phyloP scores from a whole-genome alignment of 1,140 invertebrate genomes.

The Prorops nasuta region DNA sequence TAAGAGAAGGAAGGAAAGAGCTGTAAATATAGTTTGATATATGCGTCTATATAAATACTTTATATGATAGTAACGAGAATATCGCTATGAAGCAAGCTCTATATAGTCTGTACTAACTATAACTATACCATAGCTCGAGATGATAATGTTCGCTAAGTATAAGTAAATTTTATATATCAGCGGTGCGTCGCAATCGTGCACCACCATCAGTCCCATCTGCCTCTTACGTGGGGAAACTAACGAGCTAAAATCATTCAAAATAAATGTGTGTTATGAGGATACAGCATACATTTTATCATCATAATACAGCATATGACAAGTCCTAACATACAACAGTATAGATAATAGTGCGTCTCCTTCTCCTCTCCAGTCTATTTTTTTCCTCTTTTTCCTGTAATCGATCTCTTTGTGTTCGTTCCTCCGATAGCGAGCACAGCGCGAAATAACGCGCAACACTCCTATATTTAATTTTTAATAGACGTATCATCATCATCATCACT shows the following conservation, averaged over 20 bases:
- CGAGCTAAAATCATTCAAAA: constrained; percentile 22
- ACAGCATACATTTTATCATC: constrained; percentile 15
- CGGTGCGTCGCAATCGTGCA: constrained; percentile 45
- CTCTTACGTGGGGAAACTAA: constrained; percentile 16
- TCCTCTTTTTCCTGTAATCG: constrained; percentile 40
- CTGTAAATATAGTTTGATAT: constrained; percentile 58
- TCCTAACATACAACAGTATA: constrained; percentile 23
- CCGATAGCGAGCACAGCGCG: constrained; percentile 22
- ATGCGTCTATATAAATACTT: constrained; percentile 53
- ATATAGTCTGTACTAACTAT: constrained; percentile 29
- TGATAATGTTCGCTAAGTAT: constrained; percentile 46
- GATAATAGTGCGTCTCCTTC: constrained; percentile 27
- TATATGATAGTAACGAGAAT: constrained; percentile 45
- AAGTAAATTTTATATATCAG: constrained; percentile 56
- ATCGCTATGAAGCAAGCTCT: constrained; percentile 45
- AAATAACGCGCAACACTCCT: constrained; percentile 26
- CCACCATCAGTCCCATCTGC: constrained; percentile 32
- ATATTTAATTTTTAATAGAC: constrained; percentile 48
- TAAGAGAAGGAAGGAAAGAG: constrained; percentile 29
- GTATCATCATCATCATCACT: constrained; percentile 44
- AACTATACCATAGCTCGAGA: constrained; percentile 36
- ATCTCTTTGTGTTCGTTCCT: constrained; percentile 46
- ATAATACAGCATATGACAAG: constrained; percentile 13
- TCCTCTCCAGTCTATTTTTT: constrained; percentile 27
- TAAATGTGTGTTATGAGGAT: constrained; percentile 20